Conservation (phyloP, 1,140 invertebrate genomes). For the Drosophila subpulchrella region DNA sequence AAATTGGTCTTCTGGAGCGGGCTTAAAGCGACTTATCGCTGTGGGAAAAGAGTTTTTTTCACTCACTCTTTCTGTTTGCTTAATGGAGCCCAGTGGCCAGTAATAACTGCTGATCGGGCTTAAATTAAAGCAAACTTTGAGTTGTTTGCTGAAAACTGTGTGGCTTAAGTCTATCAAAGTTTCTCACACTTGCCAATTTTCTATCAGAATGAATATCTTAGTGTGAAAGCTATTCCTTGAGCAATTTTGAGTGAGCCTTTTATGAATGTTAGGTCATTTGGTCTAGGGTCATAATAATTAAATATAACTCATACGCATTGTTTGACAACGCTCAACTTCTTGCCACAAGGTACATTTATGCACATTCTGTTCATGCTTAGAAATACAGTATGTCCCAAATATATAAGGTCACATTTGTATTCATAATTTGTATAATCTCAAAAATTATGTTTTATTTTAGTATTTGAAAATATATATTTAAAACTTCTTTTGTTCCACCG, state of each 20-base stretch:
- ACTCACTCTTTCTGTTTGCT: not conserved
- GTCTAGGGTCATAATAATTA: conserved; percentile 61
- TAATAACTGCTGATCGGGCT: not conserved
- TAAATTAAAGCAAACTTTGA: conserved; percentile 6
- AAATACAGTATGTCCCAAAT: not conserved
- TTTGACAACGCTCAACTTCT: conserved; percentile 25
- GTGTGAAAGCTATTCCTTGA: not conserved
- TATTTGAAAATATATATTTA: too few relatives aligned
- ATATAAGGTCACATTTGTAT: not conserved
- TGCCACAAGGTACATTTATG: not conserved
- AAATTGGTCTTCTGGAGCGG: conserved; percentile 5
- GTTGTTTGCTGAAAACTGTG: not conserved
- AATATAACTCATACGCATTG: conserved; percentile 77
- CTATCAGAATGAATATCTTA: not conserved
- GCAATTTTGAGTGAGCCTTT: not conserved
- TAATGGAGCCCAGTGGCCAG: not conserved
- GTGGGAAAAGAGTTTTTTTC: not conserved
- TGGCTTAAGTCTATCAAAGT: conserved; percentile 1
- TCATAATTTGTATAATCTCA: too few relatives aligned
- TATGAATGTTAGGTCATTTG: not conserved
- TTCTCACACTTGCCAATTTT: conserved; percentile 17
- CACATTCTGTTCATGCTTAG: conserved; percentile 20
- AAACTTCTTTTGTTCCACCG: not conserved
- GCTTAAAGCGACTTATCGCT: conserved; percentile 10
- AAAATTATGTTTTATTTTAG: too few relatives aligned